Base-by-base conservation (phyloP, 2,888 invertebrate genomes). In the Xylophagus ater region DNA sequence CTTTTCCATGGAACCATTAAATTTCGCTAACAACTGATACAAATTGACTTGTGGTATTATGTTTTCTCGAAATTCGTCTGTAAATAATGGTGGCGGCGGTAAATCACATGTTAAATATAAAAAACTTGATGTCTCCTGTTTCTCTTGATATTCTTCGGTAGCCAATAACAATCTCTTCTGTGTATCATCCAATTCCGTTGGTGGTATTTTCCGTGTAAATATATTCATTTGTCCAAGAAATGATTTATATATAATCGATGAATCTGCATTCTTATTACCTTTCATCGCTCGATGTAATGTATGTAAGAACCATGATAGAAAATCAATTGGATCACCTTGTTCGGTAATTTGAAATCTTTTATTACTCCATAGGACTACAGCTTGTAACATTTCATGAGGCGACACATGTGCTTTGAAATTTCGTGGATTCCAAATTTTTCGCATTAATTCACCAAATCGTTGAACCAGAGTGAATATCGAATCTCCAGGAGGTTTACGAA, bases 391-490 rank as follows among this genome's bases (percentile, higher is more conserved):
- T 72, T 99, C 98, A 60, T 99, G 99, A 0, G 99, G 99, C 14
- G 94, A 96, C 0, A 99, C 99, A 57, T 99, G 99, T 1, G 97
- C 88, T 66, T 99, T 98, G 60, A 99, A 99, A 56, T 97, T 97
- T 26, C 93, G 72, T 0, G 97, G 96, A 65, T 99, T 98, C 98
- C 98, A 99, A 52, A 99, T 70, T 61, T 99, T 99, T 13, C 98
- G 72, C 67, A 97, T 77, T 19, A 98, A 69, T 60, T 98, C 97
- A 0, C 97, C 97, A 62, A 94, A 97, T 3, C 55, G 68, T 57
- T 89, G 88, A 1, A 94, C 92, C 32, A 99, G 67, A 19, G 93
- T 73, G 57, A 88, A 89, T 40, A 84, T 81, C 3, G 89, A 93
- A 64, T 97, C 96, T 0, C 97, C 97, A 0, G 97, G 94, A 1